Base-by-base conservation (phyloP, 2,113 vertebrate genomes). In the Ibidorhyncha struthersii region DNA sequence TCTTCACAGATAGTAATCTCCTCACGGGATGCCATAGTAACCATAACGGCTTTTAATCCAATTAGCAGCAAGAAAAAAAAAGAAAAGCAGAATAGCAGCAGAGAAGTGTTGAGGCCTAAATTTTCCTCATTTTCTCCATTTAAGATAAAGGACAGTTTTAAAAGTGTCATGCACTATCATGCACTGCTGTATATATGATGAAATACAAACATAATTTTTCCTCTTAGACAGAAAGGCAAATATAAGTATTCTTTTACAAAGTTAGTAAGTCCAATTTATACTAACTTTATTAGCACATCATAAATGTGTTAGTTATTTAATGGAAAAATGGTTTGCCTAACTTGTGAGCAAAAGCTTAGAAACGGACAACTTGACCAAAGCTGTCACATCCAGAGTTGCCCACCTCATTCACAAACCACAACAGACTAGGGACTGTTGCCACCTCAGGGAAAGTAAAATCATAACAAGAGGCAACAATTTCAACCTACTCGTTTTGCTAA, bases 1-100 rank as follows among this genome's bases (percentile, higher is more conserved):
- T 98, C 98, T 97, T 98, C 98, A 98, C 59, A 97, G 95, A 98
- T 73, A 95, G 98, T 98, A 97, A 97, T 97, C 96, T 98, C 98
- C 94, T 98, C 98, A 85, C 94, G 85, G 77, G 98, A 98, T 86
- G 98, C 98, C 98, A 98, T 98, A 96, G 97, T 43, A 98, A 97
- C 92, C 94, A 97, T 97, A 97, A 97, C 4, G 49, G 87, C 76
- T 96, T 98, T 98, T 98, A 97, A 97, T 98, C 98, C 98, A 97
- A 96, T 97, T 97, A 98, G 98, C 97, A 98, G 98, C 93, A 97
- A 98, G 94, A 97, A 96, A 97, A 96, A 96, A 96, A 97, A 95
- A 97, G 79, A 98, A 97, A 96, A 97, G 96, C 93, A 98, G 91
- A 98, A 98, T n/a, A 97, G 97, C 96, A 98, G 94, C 90, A 97